These are phyloP conservation scores for Triplophysa siluroides DNA, from an alignment of 2,113 vertebrate species.

Conservation along the genomic window DNA sequence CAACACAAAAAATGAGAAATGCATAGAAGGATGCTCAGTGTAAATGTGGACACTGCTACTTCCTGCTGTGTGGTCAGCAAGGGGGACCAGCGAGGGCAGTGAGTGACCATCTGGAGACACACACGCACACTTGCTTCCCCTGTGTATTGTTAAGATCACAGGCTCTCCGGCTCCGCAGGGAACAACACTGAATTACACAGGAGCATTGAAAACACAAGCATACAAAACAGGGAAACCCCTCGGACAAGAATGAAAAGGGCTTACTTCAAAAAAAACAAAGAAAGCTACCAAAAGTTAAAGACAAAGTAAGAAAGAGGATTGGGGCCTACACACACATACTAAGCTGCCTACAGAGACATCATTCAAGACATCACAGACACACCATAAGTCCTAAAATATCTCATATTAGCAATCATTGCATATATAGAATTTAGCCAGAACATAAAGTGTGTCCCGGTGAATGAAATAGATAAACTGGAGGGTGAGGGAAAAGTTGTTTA, in stretches of 20 bases:
- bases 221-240: neutral
- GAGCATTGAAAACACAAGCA: neutral
- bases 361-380: too few relatives aligned
- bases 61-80: slow-evolving; percentile 37
- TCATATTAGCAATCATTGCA: too few relatives aligned
- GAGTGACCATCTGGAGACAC: slow-evolving; percentile 33
- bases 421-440: too few relatives aligned
- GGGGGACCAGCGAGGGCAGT: slow-evolving; percentile 14
- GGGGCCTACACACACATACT: neutral
- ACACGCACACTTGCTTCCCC: slow-evolving; percentile 9
- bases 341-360: too few relatives aligned
- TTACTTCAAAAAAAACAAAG: neutral
- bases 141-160: slow-evolving; percentile 31
- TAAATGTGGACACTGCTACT: neutral
- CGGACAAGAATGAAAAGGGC: neutral
- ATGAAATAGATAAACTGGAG: too few relatives aligned
- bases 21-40: neutral
- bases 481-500: too few relatives aligned
- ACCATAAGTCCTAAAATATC: too few relatives aligned
- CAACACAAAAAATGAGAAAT: neutral
- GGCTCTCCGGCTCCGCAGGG: slow-evolving; percentile 7
- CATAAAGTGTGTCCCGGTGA: too few relatives aligned
- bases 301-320: neutral
- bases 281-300: slow-evolving; percentile 52
- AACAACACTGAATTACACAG: slow-evolving; percentile 30